phyloP scores from a whole-genome alignment of 2,797 vertebrate species.

The Liparis tanakae region DNA sequence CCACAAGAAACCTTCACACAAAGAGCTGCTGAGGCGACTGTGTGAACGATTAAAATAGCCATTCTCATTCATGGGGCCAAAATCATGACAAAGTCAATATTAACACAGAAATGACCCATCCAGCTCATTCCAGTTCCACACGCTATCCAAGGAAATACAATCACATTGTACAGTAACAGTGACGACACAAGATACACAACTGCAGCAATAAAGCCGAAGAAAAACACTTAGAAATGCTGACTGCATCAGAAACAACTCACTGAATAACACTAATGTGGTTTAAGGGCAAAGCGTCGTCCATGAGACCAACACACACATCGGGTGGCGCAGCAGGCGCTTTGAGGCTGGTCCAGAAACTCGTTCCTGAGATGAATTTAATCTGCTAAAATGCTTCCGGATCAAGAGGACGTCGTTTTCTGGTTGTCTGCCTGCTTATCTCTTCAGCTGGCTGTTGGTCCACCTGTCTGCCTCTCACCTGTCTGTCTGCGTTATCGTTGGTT shows the following conservation, averaged over 20 bases:
- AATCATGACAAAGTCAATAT: background rate
- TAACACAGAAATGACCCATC: background rate
- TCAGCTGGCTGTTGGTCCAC: constrained; percentile 28
- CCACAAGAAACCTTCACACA: background rate
- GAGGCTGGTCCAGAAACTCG: constrained; percentile 30
- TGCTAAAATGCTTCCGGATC: constrained; percentile 51
- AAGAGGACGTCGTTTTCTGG: constrained; percentile 20
- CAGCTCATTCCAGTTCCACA: background rate
- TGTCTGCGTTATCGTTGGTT: background rate
- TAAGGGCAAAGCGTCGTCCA: background rate
- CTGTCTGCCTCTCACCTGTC: constrained; percentile 35
- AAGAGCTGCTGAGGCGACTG: background rate
- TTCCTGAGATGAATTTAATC: constrained; percentile 48
- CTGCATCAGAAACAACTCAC: background rate
- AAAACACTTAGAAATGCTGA: background rate
- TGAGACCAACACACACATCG: constrained; percentile 13
- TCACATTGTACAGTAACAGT: background rate
- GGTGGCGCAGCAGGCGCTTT: constrained; percentile 20
- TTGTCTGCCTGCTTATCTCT: constrained; percentile 34
- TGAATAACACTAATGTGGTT: constrained; percentile 19
- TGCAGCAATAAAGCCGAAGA: background rate
- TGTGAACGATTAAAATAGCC: background rate
- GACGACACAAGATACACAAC: constrained; percentile 1
- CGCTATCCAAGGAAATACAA: background rate
- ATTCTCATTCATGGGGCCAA: background rate